Conservation (phyloP, 2,113 vertebrate species). For the Apodemus sylvaticus region DNA sequence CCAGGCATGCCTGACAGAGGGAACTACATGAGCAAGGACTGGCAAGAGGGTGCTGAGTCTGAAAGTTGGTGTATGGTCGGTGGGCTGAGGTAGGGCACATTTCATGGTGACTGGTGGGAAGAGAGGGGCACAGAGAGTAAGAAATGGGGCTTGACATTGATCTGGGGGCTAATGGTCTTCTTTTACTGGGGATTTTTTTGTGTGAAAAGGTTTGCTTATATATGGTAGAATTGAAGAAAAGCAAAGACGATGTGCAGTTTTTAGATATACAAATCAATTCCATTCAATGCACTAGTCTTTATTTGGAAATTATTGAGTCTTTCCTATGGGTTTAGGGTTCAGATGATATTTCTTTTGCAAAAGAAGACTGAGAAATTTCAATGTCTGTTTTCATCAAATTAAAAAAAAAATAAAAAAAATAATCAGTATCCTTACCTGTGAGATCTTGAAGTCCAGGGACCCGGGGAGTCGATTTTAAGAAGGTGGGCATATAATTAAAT, state of each 20-base stretch:
- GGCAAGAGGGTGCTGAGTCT: not conserved
- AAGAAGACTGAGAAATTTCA: not conserved
- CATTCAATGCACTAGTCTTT: slow-evolving; percentile 33
- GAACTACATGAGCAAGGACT: slow-evolving; percentile 12
- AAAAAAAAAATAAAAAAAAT: not conserved
- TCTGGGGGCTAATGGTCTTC: not conserved
- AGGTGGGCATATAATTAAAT: not conserved
- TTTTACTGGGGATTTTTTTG: not conserved
- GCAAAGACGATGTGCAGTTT: not conserved
- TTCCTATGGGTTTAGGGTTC: not conserved
- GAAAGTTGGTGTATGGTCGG: not conserved
- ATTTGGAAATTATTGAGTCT: slow-evolving; percentile 3
- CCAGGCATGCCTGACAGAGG: slow-evolving; percentile 57
- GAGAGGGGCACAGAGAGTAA: not conserved
- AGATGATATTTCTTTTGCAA: slow-evolving; percentile 37
- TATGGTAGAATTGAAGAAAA: not conserved
- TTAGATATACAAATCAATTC: slow-evolving; percentile 29
- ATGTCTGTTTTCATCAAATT: slow-evolving; percentile 23
- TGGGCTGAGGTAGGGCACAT: not conserved
- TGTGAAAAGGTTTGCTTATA: not conserved
- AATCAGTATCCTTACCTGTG: not conserved
- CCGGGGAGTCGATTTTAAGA: not conserved
- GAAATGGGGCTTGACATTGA: not conserved
- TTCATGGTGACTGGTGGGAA: not conserved
- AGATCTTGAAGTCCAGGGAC: not conserved